Conservation (phyloP, 2,888 invertebrate species). For the Xylophagus ater region DNA sequence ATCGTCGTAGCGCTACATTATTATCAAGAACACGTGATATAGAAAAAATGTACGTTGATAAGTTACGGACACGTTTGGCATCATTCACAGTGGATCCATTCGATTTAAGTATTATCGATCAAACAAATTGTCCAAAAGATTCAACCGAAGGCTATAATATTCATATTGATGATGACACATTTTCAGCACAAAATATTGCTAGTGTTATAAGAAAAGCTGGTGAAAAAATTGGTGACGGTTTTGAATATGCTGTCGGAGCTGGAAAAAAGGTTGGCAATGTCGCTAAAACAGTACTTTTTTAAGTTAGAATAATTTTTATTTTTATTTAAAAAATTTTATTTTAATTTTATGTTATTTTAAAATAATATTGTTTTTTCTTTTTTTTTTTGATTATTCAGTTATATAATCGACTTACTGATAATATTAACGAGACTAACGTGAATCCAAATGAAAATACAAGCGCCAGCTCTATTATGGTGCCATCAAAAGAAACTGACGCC, state of each 20-base stretch:
- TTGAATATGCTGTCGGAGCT: constrained; percentile 57
- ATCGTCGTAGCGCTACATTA: constrained; percentile 69
- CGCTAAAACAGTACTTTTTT: constrained; percentile 15
- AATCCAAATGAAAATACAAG: neutral
- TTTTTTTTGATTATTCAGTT: constrained; percentile 13
- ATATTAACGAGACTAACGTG: neutral
- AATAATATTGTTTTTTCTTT: constrained; percentile 1
- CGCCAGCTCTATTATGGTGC: constrained; percentile 1
- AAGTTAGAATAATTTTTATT: constrained; percentile 5
- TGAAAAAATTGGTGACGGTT: constrained; percentile 57
- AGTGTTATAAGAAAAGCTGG: constrained; percentile 61
- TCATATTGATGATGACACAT: constrained; percentile 63
- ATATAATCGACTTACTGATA: constrained; percentile 11
- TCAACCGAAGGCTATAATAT: constrained; percentile 51
- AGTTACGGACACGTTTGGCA: constrained; percentile 53
- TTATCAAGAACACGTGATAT: constrained; percentile 62
- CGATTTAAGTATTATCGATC: constrained; percentile 62
- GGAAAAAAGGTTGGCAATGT: constrained; percentile 48
- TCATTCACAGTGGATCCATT: constrained; percentile 62
- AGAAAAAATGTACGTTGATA: constrained; percentile 58
- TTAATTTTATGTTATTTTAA: neutral
- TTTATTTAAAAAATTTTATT: constrained; percentile 1
- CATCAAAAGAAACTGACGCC: constrained; percentile 11
- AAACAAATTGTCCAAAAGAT: constrained; percentile 54
- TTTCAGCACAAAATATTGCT: constrained; percentile 61